Evolutionary conservation across 2,797 vertebrate species (phyloP).

Genomic region (Sebastes variabilis): DNA sequence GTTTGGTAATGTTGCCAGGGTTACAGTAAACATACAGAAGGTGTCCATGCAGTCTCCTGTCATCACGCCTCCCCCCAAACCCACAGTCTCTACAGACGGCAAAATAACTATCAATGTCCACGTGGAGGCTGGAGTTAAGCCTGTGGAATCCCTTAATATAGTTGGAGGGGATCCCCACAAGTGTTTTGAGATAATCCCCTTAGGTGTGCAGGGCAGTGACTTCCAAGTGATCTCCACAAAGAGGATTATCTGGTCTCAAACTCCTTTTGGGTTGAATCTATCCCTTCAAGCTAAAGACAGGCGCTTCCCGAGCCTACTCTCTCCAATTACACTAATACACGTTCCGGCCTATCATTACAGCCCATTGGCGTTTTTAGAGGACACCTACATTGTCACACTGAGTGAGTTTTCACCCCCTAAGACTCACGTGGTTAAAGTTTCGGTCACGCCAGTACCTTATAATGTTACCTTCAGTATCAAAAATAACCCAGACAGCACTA

Average conservation of each 20-base stretch:
- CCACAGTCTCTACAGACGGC: slow-evolving; percentile 58
- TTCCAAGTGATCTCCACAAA: slow-evolving; percentile 90
- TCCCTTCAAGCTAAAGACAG: slow-evolving; percentile 91
- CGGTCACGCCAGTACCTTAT: slow-evolving; percentile 69
- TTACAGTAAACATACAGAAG: slow-evolving; percentile 87
- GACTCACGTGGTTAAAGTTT: slow-evolving; percentile 87
- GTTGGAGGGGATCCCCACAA: slow-evolving; percentile 88
- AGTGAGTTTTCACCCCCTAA: slow-evolving; percentile 92
- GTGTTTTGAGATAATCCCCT: slow-evolving; percentile 88
- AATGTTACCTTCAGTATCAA: slow-evolving; percentile 88
- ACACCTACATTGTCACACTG: slow-evolving; percentile 85
- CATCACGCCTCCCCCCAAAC: slow-evolving; percentile 71
- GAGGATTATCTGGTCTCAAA: slow-evolving; percentile 88
- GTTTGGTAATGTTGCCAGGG: slow-evolving; percentile 89
- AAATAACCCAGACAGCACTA: slow-evolving; percentile 79
- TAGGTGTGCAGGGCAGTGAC: slow-evolving; percentile 81
- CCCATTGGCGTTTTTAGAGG: slow-evolving; percentile 85
- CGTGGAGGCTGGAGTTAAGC: slow-evolving; percentile 82
- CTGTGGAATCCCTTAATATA: slow-evolving; percentile 84
- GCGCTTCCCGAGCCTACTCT: slow-evolving; percentile 81
- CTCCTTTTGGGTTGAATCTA: slow-evolving; percentile 90
- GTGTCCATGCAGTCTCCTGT: slow-evolving; percentile 75
- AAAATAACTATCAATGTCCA: slow-evolving; percentile 82
- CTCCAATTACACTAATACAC: slow-evolving; percentile 84
- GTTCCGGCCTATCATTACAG: slow-evolving; percentile 82